A percentile compares a stretch with the other conserved stretches of the same genome.
phyloP scores from a whole-genome alignment of 2,888 invertebrate genomes.

The Idaea aversata region DNA sequence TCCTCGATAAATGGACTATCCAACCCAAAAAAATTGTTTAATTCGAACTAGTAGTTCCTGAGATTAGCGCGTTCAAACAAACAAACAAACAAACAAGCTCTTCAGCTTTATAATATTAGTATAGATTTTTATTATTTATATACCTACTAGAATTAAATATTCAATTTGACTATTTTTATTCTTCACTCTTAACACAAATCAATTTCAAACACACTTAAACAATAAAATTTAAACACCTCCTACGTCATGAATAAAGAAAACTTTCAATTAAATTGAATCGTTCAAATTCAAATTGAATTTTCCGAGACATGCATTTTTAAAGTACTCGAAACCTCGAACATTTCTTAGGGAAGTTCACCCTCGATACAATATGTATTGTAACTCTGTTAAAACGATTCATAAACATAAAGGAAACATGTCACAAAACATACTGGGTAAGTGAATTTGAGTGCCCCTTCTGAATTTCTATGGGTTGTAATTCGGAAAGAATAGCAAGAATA shows the following conservation, averaged over 20 bases:
- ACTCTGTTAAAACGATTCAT: constrained; percentile 60
- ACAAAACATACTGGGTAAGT: constrained; percentile 50
- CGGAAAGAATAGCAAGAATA: constrained; percentile 30
- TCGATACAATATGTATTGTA: constrained; percentile 36
- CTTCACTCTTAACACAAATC: neutral
- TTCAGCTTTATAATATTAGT: too few relatives aligned
- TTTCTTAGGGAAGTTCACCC: neutral
- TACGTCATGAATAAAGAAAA: neutral
- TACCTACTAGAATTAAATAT: too few relatives aligned
- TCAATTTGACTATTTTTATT: too few relatives aligned
- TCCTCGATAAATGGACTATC: too few relatives aligned
- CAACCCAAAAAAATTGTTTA: too few relatives aligned
- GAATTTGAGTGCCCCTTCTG: constrained; percentile 60
- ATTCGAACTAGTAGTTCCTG: too few relatives aligned
- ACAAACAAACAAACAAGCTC: too few relatives aligned
- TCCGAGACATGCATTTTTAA: neutral
- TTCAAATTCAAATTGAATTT: neutral
- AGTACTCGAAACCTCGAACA: neutral
- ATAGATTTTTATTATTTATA: too few relatives aligned
- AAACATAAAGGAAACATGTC: constrained; percentile 53
- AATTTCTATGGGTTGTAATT: constrained; percentile 45
- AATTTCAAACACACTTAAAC: neutral
- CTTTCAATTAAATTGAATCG: neutral
- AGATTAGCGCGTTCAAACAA: too few relatives aligned
- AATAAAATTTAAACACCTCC: neutral